Percentiles rank a stretch among this genome's conserved stretches.
phyloP scores from a whole-genome alignment of 2,797 vertebrate species.

The Sitta carolinensis region DNA sequence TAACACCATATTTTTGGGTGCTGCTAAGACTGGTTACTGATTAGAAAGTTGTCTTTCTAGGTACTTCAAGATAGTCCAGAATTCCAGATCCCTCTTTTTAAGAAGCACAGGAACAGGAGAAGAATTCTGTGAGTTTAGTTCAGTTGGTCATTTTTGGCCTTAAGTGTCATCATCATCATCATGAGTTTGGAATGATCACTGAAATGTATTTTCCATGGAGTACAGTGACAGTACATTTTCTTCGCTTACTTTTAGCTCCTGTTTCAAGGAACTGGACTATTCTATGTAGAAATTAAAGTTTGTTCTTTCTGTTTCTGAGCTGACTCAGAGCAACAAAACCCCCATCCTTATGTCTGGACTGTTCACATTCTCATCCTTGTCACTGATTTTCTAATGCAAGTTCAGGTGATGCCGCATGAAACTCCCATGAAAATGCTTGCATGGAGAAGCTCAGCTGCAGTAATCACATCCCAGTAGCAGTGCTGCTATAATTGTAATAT shows the following conservation, averaged over 20 bases:
- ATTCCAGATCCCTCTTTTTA: not conserved
- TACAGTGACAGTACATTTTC: not conserved
- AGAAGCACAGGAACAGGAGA: not conserved
- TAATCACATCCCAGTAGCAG: not conserved
- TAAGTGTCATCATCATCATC: not conserved
- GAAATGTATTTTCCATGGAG: not conserved
- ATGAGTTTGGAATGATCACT: not conserved
- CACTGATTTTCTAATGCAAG: not conserved
- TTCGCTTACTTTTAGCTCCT: not conserved
- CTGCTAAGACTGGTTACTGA: not conserved
- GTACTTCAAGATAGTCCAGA: not conserved
- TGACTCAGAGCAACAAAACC: not conserved
- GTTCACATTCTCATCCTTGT: not conserved
- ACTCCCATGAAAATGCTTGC: not conserved
- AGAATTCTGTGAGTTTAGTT: not conserved
- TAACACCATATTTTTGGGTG: not conserved
- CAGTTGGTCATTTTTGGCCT: not conserved
- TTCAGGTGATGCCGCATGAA: not conserved
- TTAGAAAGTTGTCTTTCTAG: not conserved
- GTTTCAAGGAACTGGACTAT: not conserved
- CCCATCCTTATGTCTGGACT: not conserved
- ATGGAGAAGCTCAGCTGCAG: not conserved
- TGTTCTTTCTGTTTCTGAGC: not conserved
- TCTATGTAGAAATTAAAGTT: not conserved
- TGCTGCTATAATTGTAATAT: not conserved